These are phyloP conservation scores for Papilio polytes DNA, from an alignment of 1,140 invertebrate species.

Conservation along the genomic window DNA sequence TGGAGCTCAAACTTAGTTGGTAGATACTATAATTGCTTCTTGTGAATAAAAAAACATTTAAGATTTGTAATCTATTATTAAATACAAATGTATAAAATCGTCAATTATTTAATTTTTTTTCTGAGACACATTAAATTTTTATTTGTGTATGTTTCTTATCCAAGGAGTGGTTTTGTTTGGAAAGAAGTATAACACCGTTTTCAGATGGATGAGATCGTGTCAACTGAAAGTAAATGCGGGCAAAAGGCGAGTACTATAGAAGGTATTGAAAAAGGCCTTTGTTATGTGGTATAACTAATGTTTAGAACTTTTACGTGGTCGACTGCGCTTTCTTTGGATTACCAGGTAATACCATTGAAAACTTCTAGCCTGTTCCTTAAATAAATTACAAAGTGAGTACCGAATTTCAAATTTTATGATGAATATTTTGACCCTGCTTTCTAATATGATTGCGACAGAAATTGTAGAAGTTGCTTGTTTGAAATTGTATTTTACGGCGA, in stretches of 20 bases:
- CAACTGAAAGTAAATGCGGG: background rate
- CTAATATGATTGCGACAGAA: background rate
- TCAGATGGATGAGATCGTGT: background rate
- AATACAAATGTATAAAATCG: no score
- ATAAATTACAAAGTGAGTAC: background rate
- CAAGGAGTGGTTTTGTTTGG: background rate
- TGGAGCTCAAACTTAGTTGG: background rate
- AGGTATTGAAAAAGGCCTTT: background rate
- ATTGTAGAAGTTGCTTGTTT: no score
- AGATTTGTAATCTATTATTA: background rate
- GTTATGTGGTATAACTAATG: background rate
- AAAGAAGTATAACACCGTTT: background rate
- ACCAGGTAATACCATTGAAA: background rate
- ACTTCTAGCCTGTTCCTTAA: background rate
- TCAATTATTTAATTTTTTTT: no score
- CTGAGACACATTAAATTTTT: no score
- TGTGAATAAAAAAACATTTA: background rate
- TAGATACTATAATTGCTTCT: background rate
- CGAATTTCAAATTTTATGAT: background rate
- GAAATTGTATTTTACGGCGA: background rate
- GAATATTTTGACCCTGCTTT: background rate
- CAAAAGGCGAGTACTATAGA: background rate
- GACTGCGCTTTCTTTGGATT: background rate
- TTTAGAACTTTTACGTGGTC: background rate
- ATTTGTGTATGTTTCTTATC: no score